Conservation (phyloP, 2,797 vertebrate genomes). For the Remorina albescens region DNA sequence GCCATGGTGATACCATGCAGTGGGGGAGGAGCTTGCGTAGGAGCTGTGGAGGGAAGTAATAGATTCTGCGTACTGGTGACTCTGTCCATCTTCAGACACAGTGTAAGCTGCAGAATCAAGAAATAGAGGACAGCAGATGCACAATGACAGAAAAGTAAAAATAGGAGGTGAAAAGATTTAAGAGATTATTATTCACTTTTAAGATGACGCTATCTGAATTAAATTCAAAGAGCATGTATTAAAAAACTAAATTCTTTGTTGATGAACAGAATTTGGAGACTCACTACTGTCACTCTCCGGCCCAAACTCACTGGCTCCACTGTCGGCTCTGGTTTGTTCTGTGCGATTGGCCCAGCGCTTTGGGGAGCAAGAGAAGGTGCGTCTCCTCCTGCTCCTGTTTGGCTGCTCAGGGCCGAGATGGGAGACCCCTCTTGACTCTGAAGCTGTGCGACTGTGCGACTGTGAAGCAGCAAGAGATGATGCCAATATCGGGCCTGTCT, state of each 20-base stretch:
- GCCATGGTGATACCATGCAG: slow-evolving; percentile 5
- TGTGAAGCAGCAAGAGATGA: slow-evolving; percentile 30
- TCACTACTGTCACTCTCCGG: slow-evolving; percentile 63
- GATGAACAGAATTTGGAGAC: slow-evolving; percentile 14
- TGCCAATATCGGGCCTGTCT: slow-evolving; percentile 14
- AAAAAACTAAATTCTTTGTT: not conserved
- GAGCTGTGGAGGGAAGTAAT: slow-evolving; percentile 27
- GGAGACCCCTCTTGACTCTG: not conserved
- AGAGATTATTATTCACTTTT: not conserved
- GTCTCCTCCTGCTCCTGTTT: slow-evolving; percentile 45
- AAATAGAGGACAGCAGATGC: not conserved
- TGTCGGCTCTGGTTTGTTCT: slow-evolving; percentile 40
- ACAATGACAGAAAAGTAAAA: not conserved
- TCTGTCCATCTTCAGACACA: slow-evolving; percentile 65
- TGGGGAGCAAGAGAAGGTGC: slow-evolving; percentile 59
- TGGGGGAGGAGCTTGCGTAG: slow-evolving; percentile 53
- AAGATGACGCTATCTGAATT: not conserved
- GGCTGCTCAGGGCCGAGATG: not conserved
- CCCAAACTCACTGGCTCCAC: slow-evolving; percentile 67
- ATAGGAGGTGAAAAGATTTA: too few relatives aligned
- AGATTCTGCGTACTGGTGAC: slow-evolving; percentile 11
- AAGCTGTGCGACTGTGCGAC: slow-evolving; percentile 2
- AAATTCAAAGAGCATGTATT: not conserved
- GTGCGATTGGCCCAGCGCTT: slow-evolving; percentile 41
- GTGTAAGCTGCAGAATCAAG: slow-evolving; percentile 60